These are phyloP conservation scores for Musca vetustissima DNA, from an alignment of 1,140 invertebrate genomes.

Conservation along the genomic window DNA sequence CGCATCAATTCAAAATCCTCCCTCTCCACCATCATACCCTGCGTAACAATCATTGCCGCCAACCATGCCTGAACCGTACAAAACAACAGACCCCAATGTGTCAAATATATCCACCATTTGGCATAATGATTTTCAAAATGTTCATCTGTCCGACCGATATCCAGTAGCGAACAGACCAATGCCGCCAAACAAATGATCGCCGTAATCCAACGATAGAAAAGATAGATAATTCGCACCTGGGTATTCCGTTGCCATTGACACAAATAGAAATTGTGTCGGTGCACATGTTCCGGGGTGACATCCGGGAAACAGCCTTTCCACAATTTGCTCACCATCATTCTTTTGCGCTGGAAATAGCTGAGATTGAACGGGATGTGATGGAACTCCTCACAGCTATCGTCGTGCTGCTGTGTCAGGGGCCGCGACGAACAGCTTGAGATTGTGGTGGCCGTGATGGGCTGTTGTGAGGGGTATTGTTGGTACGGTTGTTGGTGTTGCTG, in stretches of 20 bases:
- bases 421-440: neutral
- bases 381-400: constrained; percentile 53
- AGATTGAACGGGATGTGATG: constrained; percentile 46
- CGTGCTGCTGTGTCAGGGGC: constrained; percentile 33
- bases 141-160: constrained; percentile 55
- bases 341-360: constrained; percentile 48
- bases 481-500: constrained; percentile 32
- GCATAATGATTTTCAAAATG: constrained; percentile 53
- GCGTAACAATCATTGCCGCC: constrained; percentile 51
- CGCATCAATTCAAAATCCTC: constrained; percentile 52
- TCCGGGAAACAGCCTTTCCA: constrained; percentile 55
- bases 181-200: constrained; percentile 59
- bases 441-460: constrained; percentile 7
- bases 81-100: constrained; percentile 65
- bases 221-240: constrained; percentile 57
- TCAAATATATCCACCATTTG: constrained; percentile 70
- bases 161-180: constrained; percentile 60
- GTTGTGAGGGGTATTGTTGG: constrained; percentile 4
- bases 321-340: constrained; percentile 56
- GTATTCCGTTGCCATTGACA: constrained; percentile 58
- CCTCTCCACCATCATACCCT: constrained; percentile 57
- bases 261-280: constrained; percentile 53
- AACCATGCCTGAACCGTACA: constrained; percentile 58
- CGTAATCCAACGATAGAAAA: constrained; percentile 62
- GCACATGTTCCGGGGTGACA: constrained; percentile 53